A percentile compares a stretch with the other conserved stretches of the same genome.
Conservation (phyloP, 1,140 invertebrate genomes). For the Brachionus rubens region DNA sequence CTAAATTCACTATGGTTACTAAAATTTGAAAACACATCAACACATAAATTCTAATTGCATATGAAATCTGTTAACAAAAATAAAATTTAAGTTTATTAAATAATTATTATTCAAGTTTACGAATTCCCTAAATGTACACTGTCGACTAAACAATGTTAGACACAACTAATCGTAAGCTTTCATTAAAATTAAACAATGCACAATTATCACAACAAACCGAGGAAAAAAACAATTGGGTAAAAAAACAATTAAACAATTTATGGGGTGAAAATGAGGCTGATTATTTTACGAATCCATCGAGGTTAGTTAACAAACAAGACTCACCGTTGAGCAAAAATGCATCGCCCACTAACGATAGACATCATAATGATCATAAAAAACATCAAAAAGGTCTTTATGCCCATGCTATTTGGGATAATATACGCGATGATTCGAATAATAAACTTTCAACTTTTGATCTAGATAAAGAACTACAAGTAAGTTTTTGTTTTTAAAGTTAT, state of each 20-base stretch:
- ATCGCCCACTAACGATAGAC: background rate
- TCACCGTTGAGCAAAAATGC: background rate
- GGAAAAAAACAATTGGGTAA: background rate
- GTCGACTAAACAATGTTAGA: too few relatives aligned
- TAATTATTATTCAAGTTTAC: too few relatives aligned
- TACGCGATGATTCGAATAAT: background rate
- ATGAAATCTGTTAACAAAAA: too few relatives aligned
- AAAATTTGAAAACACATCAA: too few relatives aligned
- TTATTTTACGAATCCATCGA: background rate
- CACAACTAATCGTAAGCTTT: too few relatives aligned
- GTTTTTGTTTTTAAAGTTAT: background rate
- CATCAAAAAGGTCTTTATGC: conserved; percentile 14
- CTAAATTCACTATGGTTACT: too few relatives aligned
- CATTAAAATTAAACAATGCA: background rate
- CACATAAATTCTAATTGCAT: too few relatives aligned
- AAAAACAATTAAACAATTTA: background rate
- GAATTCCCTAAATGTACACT: too few relatives aligned
- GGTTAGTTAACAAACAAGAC: background rate
- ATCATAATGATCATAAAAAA: background rate
- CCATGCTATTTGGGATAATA: background rate
- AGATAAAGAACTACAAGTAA: conserved; percentile 15
- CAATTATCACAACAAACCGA: background rate
- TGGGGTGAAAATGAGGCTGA: background rate
- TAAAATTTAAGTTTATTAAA: too few relatives aligned
- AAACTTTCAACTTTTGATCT: conserved; percentile 5